A percentile compares a stretch with the other conserved stretches of the same genome.
These are phyloP conservation scores for Gallirallus australis DNA, from an alignment of 2,797 vertebrate species.

Conservation along the genomic window DNA sequence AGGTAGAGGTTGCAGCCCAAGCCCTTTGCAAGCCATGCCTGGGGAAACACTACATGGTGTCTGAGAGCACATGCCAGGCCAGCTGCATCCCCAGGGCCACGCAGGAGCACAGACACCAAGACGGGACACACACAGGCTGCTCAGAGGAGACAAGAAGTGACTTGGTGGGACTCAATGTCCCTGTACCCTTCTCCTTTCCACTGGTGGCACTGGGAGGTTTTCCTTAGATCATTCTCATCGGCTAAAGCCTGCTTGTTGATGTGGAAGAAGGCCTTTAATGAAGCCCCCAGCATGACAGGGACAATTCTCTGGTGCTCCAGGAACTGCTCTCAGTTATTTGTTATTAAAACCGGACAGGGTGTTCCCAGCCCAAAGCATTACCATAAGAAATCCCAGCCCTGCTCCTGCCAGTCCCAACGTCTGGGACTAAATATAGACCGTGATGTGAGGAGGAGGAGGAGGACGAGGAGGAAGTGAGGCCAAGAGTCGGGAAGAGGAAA, in stretches of 20 bases:
- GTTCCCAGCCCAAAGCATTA: neutral
- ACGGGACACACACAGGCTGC: neutral
- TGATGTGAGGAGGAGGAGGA: neutral
- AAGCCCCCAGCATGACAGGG: neutral
- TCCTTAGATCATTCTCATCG: neutral
- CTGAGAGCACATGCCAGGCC: neutral
- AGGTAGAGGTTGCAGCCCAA: neutral
- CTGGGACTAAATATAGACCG: neutral
- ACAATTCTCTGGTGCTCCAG: neutral
- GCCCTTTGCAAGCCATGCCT: neutral
- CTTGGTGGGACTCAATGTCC: neutral
- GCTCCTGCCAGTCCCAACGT: neutral
- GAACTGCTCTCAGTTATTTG: neutral
- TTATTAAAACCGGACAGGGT: neutral
- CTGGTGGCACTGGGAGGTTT: neutral
- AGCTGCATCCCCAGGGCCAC: neutral
- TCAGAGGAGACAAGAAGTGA: neutral
- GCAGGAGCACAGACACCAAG: neutral
- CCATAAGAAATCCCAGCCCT: neutral
- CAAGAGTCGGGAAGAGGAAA: neutral
- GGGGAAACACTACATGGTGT: neutral
- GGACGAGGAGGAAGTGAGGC: neutral
- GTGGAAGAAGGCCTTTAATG: neutral
- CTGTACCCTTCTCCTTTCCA: constrained; percentile 54
- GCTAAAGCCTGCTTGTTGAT: neutral